A percentile compares a stretch with the other conserved stretches of the same genome.
phyloP scores from a whole-genome alignment of 2,113 vertebrate species.

The Psettodes erumei region DNA sequence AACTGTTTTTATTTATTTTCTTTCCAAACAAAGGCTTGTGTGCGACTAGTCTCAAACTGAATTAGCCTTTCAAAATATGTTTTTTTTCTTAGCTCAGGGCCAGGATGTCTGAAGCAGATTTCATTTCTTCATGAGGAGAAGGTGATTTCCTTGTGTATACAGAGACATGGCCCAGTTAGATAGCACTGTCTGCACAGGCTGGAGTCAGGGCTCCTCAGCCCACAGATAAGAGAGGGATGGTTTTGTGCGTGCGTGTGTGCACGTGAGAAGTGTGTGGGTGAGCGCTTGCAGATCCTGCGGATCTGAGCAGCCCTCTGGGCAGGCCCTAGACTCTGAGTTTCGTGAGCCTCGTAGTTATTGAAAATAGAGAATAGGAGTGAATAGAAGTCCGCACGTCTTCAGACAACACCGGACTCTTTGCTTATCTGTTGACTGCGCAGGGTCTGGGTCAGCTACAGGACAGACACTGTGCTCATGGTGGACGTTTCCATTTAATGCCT shows the following conservation, averaged over 20 bases:
- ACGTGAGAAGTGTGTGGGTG: conserved; percentile 46
- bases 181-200: conserved; percentile 80
- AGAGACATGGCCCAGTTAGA: conserved; percentile 71
- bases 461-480: neutral
- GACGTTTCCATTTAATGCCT: neutral
- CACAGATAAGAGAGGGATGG: conserved; percentile 83
- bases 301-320: conserved; percentile 28
- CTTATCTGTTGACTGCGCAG: neutral
- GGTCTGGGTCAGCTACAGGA: neutral
- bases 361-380: neutral
- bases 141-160: conserved; percentile 71
- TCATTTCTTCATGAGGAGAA: conserved; percentile 68
- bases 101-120: conserved; percentile 71
- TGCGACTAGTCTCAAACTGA: conserved; percentile 43
- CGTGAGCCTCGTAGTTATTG: conserved; percentile 10
- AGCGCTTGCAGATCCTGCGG: conserved; percentile 36
- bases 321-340: neutral
- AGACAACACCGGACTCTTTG: neutral
- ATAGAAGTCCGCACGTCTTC: neutral
- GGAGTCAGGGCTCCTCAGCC: conserved; percentile 82
- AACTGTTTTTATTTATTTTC: conserved; percentile 35
- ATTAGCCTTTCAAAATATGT: conserved; percentile 60
- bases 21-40: conserved; percentile 36
- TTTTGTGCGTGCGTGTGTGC: conserved; percentile 56
- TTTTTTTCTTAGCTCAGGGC: conserved; percentile 41